Percentiles rank a stretch among this genome's conserved stretches.
These are phyloP conservation scores for Pteropus rufus DNA, from an alignment of 2,797 vertebrate genomes.

Conservation along the genomic window DNA sequence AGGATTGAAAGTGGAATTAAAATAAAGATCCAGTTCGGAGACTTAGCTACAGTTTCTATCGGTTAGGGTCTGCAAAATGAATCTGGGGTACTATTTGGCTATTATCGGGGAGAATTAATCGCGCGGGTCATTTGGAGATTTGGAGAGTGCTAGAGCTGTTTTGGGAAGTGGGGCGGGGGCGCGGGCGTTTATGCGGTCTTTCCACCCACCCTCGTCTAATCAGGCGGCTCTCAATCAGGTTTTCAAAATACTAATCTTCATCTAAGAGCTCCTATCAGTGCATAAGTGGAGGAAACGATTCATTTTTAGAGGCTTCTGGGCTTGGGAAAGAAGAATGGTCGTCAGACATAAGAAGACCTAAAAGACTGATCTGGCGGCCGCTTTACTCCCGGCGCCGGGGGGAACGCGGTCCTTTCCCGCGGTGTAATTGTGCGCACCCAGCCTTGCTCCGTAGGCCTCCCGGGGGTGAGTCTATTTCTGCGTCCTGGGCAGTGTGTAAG, in stretches of 20 bases:
- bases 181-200: conserved; percentile 30
- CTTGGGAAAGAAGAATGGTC: conserved; percentile 20
- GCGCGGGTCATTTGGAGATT: conserved; percentile 32
- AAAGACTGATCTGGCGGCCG: not conserved
- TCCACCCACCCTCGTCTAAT: conserved; percentile 69
- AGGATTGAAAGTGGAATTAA: conserved; percentile 10
- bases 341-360: not conserved
- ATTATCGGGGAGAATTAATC: not conserved
- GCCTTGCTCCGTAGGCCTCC: not conserved
- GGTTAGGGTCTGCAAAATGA: not conserved
- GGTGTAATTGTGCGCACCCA: not conserved
- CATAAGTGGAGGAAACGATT: conserved; percentile 69
- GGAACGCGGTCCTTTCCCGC: not conserved
- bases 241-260: conserved; percentile 76
- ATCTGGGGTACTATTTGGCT: not conserved
- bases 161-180: conserved; percentile 58
- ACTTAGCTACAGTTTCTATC: conserved; percentile 22
- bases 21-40: not conserved
- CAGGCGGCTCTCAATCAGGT: conserved; percentile 73
- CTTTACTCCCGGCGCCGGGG: not conserved
- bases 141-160: not conserved
- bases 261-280: conserved; percentile 67
- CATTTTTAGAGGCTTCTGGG: conserved; percentile 60
- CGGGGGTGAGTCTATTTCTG: conserved; percentile 53
- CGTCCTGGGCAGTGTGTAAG: not conserved